A percentile compares a stretch with the other conserved stretches of the same genome.
Conservation (phyloP, 2,888 invertebrate genomes). For the Spodoptera picta region DNA sequence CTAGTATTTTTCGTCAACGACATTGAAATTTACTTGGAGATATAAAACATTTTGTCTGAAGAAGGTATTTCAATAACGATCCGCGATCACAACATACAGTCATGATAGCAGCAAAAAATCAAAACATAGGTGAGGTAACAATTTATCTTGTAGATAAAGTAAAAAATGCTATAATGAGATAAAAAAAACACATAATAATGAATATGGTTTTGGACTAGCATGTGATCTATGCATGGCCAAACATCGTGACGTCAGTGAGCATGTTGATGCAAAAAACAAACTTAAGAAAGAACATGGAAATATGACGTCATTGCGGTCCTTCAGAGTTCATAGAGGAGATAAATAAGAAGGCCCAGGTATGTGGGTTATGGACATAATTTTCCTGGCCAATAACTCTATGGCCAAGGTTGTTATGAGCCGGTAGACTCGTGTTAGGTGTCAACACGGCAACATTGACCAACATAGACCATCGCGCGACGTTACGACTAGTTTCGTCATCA, state of each 20-base stretch:
- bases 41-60: too few species aligned
- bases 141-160: not conserved
- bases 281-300: not conserved
- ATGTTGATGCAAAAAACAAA: slow-evolving; percentile 3
- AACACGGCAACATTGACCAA: slow-evolving; percentile 84
- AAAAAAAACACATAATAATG: too few species aligned
- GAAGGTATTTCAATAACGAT: too few species aligned
- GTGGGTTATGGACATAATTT: slow-evolving; percentile 49
- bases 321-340: slow-evolving; percentile 9
- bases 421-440: slow-evolving; percentile 66
- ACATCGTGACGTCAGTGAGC: slow-evolving; percentile 7
- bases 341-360: slow-evolving; percentile 6
- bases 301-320: slow-evolving; percentile 30
- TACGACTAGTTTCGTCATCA: slow-evolving; percentile 51
- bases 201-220: not conserved
- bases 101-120: not conserved
- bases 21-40: too few species aligned
- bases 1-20: too few species aligned
- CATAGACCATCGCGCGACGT: slow-evolving; percentile 59
- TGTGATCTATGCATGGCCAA: slow-evolving; percentile 8
- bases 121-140: not conserved
- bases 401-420: slow-evolving; percentile 51
- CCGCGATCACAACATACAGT: too few species aligned
- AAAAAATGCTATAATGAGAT: slow-evolving; percentile 1
- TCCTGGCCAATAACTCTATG: slow-evolving; percentile 40